Base-by-base conservation (phyloP, 2,113 vertebrate genomes). In the Taurulus bubalis region DNA sequence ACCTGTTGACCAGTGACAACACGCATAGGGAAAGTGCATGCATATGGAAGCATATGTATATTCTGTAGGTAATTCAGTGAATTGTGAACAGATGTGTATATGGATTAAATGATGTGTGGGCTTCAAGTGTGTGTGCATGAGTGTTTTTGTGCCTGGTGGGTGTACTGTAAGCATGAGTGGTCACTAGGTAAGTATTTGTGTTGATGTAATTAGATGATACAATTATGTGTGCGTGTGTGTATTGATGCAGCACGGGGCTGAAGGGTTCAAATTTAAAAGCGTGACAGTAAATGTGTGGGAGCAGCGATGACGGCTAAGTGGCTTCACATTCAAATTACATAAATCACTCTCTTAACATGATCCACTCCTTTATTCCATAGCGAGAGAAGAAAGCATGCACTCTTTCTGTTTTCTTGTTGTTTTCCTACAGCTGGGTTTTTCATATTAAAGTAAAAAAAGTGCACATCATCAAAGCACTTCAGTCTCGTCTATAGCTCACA, bases 221-320 rank as follows among this genome's bases (percentile, higher is more conserved):
- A 15, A 71, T 14, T n/a, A 45, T 55, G 66, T 51, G 70, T 34
- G 45, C 32, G 69, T 59, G 62, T 62, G 68, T 58, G 72, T 55
- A 47, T 66, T 58, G 69, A 82, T 66, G 67, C 20, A 26, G 53
- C 56, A 36, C 51, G 58, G 42, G 83, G 84, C 87, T 91, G 91
- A 90, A 65, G 79, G 79, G 82, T 77, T 90, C 80, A 87, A 15
- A 83, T 85, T 89, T 75, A 80, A 86, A 32, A 86, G 83, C 34
- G 9, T 76, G 89, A 92, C 85, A 62, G 69, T 70, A 67, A 77
- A 67, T 83, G 89, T 80, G 88, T 89, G 90, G 91, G 87, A 73
- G 85, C 79, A 55, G 74, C n/a, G 18, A 79, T 71, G 68, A 82
- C 71, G 76, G 84, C 71, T 66, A 65, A 76, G 81, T 75, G 69